phyloP scores from a whole-genome alignment of 2,797 vertebrate genomes.

The Iguana delicatissima region DNA sequence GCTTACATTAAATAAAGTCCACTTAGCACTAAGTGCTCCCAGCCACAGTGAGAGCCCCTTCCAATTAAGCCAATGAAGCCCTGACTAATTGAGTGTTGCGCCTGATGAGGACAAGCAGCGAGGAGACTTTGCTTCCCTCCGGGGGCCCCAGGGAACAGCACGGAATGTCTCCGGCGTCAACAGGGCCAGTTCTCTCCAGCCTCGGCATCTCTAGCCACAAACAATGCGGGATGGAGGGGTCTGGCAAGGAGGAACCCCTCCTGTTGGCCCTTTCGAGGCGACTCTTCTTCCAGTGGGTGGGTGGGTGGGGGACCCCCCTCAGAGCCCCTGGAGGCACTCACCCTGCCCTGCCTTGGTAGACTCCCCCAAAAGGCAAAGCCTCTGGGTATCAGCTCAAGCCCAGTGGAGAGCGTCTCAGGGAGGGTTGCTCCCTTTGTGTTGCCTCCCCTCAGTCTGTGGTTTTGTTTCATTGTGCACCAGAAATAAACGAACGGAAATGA shows the following conservation, averaged over 20 bases:
- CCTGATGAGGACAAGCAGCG: constrained; percentile 1
- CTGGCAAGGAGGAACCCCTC: too few relatives aligned
- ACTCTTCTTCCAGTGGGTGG: too few relatives aligned
- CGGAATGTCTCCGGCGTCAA: not conserved
- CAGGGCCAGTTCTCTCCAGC: not conserved
- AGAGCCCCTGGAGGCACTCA: too few relatives aligned
- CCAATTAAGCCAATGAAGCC: constrained; percentile 5
- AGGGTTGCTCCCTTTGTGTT: not conserved
- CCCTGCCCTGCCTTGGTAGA: too few relatives aligned
- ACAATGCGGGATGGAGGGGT: not conserved
- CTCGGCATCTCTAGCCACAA: not conserved
- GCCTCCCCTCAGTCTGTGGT: not conserved
- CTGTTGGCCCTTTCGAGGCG: too few relatives aligned
- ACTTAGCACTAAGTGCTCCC: constrained; percentile 25
- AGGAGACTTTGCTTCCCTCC: not conserved
- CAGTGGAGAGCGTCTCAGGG: not conserved
- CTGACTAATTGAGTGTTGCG: not conserved
- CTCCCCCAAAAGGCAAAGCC: too few relatives aligned
- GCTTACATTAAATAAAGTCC: constrained; percentile 27
- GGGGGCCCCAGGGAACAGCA: too few relatives aligned
- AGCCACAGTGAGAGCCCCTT: not conserved
- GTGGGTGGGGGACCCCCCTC: too few relatives aligned
- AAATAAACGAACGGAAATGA: not conserved
- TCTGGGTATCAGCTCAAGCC: too few relatives aligned
- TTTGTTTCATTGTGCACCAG: not conserved